Conservation (phyloP, 2,888 invertebrate species). For the Torymus tubicola region DNA sequence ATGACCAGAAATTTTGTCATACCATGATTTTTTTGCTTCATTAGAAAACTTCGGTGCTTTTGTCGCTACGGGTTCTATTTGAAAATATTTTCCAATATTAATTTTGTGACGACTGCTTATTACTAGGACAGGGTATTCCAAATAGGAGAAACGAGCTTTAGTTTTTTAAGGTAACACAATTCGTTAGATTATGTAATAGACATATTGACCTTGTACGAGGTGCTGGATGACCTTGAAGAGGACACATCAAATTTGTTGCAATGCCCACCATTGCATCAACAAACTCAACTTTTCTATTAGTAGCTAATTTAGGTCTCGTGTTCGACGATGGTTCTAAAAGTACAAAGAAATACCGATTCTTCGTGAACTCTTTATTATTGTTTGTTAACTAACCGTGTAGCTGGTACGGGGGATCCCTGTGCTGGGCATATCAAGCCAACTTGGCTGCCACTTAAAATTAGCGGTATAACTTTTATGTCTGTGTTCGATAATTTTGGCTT, state of each 20-base stretch:
- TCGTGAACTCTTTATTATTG: not conserved
- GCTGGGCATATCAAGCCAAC: constrained; percentile 78
- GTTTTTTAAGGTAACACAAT: not conserved
- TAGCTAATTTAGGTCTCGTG: constrained; percentile 73
- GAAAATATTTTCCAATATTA: constrained; percentile 16
- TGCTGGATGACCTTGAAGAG: constrained; percentile 87
- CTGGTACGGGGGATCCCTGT: constrained; percentile 79
- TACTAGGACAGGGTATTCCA: constrained; percentile 76
- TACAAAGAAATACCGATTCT: constrained; percentile 67
- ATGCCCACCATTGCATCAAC: constrained; percentile 65
- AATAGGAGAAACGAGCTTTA: constrained; percentile 4
- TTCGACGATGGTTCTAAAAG: constrained; percentile 75
- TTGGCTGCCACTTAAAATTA: constrained; percentile 66
- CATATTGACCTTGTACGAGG: constrained; percentile 71
- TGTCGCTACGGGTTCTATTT: constrained; percentile 79
- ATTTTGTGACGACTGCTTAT: constrained; percentile 59
- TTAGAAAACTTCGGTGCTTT: constrained; percentile 84
- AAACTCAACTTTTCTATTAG: constrained; percentile 73
- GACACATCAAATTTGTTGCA: constrained; percentile 80
- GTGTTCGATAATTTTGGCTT: constrained; percentile 82
- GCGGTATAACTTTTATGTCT: constrained; percentile 75
- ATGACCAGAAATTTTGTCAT: constrained; percentile 81
- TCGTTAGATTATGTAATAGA: constrained; percentile 6
- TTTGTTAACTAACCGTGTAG: constrained; percentile 72
- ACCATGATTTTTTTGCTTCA: constrained; percentile 83